Conservation (phyloP, 2,113 vertebrate genomes). For the Rhinolophus sinicus region DNA sequence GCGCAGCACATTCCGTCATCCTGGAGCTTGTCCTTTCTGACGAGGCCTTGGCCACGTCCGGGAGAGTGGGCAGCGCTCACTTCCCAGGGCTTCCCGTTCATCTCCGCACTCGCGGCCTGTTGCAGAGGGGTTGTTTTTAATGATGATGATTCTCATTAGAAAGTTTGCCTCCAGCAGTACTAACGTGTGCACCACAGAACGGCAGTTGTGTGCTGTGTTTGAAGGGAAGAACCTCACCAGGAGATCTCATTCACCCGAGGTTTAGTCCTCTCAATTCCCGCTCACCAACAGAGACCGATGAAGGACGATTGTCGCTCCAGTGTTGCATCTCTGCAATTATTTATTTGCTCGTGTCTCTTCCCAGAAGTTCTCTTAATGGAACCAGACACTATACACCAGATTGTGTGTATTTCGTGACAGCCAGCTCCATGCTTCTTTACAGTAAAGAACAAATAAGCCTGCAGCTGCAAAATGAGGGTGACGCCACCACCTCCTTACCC, state of each 20-base stretch:
- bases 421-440: slow-evolving; percentile 83
- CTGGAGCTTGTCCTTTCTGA: too few species aligned
- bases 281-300: slow-evolving; percentile 89
- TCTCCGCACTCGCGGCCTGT: slow-evolving; percentile 56
- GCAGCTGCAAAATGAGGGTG: slow-evolving; percentile 76
- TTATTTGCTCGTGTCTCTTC: slow-evolving; percentile 90
- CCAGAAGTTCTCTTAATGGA: slow-evolving; percentile 89
- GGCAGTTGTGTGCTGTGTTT: slow-evolving; percentile 95
- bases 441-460: slow-evolving; percentile 66
- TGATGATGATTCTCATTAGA: slow-evolving; percentile 85
- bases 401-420: slow-evolving; percentile 87
- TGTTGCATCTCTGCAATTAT: slow-evolving; percentile 90
- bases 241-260: slow-evolving; percentile 91
- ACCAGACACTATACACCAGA: slow-evolving; percentile 91
- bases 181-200: slow-evolving; percentile 94
- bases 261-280: slow-evolving; percentile 88
- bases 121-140: slow-evolving; percentile 65
- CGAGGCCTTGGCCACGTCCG: too few species aligned
- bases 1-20: background rate
- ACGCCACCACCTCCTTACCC: slow-evolving; percentile 53
- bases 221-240: slow-evolving; percentile 90
- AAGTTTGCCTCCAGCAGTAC: slow-evolving; percentile 94
- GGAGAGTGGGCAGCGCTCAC: too few species aligned
- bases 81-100: slow-evolving; percentile 75
- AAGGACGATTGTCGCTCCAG: slow-evolving; percentile 91